Base-by-base conservation (phyloP, 1,140 invertebrate species). In the Drosophila paulistorum region DNA sequence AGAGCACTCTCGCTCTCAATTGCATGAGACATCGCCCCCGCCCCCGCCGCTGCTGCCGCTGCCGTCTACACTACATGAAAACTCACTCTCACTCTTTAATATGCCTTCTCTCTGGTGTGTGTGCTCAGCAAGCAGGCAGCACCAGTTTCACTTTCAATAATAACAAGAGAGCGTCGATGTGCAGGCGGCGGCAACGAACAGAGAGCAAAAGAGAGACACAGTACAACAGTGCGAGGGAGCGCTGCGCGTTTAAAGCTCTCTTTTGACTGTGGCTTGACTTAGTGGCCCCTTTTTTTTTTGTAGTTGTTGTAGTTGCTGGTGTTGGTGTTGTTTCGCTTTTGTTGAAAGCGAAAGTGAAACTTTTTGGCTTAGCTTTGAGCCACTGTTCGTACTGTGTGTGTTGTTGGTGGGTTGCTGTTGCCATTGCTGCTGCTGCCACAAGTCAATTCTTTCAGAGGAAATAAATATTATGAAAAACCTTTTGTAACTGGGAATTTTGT, bases 261-360 rank as follows among this genome's bases (percentile, higher is more conserved):
- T 81, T 57, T 74, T 70, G 41, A 33, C 65, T 41, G 58, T 59
- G 71, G 73, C 78, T 81, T 90, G 81, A 81, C 80, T 82, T 83
- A 84, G 73, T 90, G 82, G 61, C 85, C 85, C 84, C 84, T 71
- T 79, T 87, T 79, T 67, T 79, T 67, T 75, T 74, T 68, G 23
- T 26, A 26, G 23, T 26, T 26, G 23, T 26, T 30, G 20, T 37
- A 45, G 37, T 51, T 64, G 39, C 33, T 64, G 51, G 42, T 58
- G 37, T 35, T 74, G 65, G 20, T 66, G 59, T 73, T 66, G 69
- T 62, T 39, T 35, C 58, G 58, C 33, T 55, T 26, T 74, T 76
- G 69, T 85, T 86, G 77, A 90, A 90, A 90, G 86, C 86, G 87
- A 90, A 90, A 90, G 86, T 90, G 86, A 86, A 90, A 90, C 87